A percentile compares a stretch with the other conserved stretches of the same genome.
phyloP scores from a whole-genome alignment of 2,888 invertebrate genomes.

The Drosophila lutescens region DNA sequence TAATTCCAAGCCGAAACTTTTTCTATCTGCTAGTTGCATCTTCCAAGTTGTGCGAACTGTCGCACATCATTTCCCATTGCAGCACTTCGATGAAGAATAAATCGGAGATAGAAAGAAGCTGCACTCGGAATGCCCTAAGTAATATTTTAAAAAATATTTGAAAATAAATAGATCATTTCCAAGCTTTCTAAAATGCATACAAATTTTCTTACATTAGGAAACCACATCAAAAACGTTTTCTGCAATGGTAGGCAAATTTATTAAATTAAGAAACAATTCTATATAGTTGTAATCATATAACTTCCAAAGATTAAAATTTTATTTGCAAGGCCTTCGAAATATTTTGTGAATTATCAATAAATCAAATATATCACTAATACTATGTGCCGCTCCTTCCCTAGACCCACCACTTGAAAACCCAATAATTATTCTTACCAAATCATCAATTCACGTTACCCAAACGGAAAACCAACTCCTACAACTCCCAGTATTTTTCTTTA shows the following conservation, averaged over 20 bases:
- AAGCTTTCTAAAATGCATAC: too few species aligned
- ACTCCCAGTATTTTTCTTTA: slow-evolving; percentile 19
- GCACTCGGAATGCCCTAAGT: not conserved
- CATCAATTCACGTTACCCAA: slow-evolving; percentile 30
- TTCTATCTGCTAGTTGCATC: slow-evolving; percentile 63
- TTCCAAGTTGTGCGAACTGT: slow-evolving; percentile 68
- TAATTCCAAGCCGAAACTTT: slow-evolving; percentile 43
- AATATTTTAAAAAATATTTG: not conserved
- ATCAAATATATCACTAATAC: too few species aligned
- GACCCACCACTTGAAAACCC: not conserved
- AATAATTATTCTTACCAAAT: slow-evolving; percentile 33
- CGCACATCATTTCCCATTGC: slow-evolving; percentile 55
- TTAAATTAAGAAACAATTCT: too few species aligned
- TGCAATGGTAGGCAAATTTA: too few species aligned
- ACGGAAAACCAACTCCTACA: slow-evolving; percentile 7
- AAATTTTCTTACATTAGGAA: too few species aligned
- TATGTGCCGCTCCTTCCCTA: not conserved
- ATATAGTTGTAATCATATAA: too few species aligned
- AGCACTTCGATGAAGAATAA: slow-evolving; percentile 9
- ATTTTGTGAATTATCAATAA: too few species aligned
- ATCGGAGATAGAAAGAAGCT: fast-evolving
- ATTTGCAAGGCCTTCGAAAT: too few species aligned
- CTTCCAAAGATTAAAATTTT: too few species aligned
- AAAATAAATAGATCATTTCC: too few species aligned
- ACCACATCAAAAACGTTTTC: too few species aligned